Conservation (phyloP, 1,140 invertebrate genomes). For the Tetramorium parvispinum region DNA sequence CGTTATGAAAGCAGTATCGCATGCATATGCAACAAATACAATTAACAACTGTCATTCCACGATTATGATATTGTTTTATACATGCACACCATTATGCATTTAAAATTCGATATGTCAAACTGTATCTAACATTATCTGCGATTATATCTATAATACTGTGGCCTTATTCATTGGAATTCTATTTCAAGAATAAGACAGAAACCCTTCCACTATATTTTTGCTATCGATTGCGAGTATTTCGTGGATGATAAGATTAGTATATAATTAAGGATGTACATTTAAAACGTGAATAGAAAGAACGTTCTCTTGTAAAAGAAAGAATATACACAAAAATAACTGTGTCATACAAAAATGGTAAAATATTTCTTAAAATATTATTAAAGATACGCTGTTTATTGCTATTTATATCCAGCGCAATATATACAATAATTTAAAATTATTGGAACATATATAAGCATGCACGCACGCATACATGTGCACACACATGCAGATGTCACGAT, state of each 20-base stretch:
- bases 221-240: neutral
- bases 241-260: neutral
- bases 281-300: neutral
- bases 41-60: neutral
- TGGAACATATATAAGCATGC: neutral
- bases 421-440: conserved; percentile 9
- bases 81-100: neutral
- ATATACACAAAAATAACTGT: neutral
- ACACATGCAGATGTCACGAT: neutral
- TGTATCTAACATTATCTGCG: neutral
- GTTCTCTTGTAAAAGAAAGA: neutral
- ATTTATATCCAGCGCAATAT: neutral
- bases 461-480: neutral
- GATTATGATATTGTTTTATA: neutral
- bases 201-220: neutral
- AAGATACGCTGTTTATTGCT: neutral
- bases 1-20: neutral
- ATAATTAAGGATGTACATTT: neutral
- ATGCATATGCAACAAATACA: neutral
- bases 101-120: neutral
- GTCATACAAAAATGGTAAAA: too few relatives aligned
- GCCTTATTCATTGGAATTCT: neutral
- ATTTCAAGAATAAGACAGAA: neutral
- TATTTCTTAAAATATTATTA: neutral
- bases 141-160: neutral